These are phyloP conservation scores for Geotrupes spiniger DNA, from an alignment of 2,888 invertebrate genomes.

Conservation along the genomic window DNA sequence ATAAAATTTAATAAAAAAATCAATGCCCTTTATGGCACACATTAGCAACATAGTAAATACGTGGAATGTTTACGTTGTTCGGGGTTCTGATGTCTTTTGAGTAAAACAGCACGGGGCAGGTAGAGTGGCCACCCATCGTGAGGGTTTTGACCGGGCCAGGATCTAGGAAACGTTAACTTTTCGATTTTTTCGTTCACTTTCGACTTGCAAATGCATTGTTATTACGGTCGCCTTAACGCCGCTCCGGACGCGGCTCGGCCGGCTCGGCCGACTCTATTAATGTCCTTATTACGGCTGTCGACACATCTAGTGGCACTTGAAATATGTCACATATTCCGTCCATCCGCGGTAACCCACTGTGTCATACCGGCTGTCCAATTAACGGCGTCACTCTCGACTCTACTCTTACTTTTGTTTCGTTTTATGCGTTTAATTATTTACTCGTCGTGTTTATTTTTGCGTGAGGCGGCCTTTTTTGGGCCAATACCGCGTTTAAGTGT, in stretches of 20 bases:
- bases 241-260: background rate
- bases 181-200: background rate
- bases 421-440: constrained; percentile 7
- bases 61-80: constrained; percentile 25
- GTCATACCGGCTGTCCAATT: constrained; percentile 44
- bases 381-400: constrained; percentile 37
- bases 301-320: constrained; percentile 35
- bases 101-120: constrained; percentile 27
- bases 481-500: no score
- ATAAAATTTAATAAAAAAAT: no score
- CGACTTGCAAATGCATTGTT: background rate
- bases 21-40: no score
- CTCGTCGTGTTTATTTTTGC: background rate
- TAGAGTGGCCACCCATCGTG: constrained; percentile 29
- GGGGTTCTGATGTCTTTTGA: constrained; percentile 26
- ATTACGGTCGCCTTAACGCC: background rate
- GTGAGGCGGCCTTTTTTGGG: no score
- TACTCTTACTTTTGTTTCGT: constrained; percentile 32
- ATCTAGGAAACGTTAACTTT: constrained; percentile 21
- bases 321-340: constrained; percentile 46
- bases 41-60: no score
- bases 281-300: constrained; percentile 26
- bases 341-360: constrained; percentile 42
- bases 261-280: constrained; percentile 22
- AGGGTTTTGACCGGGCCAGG: constrained; percentile 26